Base-by-base conservation (phyloP, 2,888 invertebrate species). In the Sarcophaga variegata region DNA sequence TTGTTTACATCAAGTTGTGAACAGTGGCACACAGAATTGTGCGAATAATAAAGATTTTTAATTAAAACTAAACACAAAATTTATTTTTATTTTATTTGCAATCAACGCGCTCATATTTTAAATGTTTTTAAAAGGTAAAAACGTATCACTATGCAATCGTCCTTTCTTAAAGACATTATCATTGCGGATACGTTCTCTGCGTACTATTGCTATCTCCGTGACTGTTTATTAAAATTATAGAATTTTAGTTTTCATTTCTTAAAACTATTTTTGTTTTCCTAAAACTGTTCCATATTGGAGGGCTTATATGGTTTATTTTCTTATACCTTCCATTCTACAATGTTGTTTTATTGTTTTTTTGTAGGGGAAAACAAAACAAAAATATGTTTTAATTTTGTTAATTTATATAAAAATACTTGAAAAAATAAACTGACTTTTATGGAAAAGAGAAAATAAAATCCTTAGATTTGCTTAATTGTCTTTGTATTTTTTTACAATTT, bases 401-500 rank as follows among this genome's bases (percentile, higher is more conserved):
- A 85, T 85, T 80, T 81, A 84, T 81, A 76, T 71, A 79, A 74
- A 49, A 66, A 6, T 6, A 45, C 62, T 12, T 45, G 27, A 63
- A 49, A 67, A 78, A 77, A 67, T n/a, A n/a, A 49, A 62, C 60
- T 14, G 54, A 54, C 8, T 3, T 10, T 22, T 11, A 47, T 60
- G 37, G 37, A 37, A 37, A 37, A 37, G 2, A 37, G 8, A 37
- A 79, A 64, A 79, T n/a, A 69, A 80, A 88, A 88, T 86, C 79
- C 79, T 76, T 81, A 86, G 86, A 82, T 88, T 88, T 88, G 86
- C 76, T 88, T 88, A 88, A 88, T 88, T 88, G 88, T 84, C 86
- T 75, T 78, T 83, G 75, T 81, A 45, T 79, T 54, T 74, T 54
- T 22, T n/a, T 72, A 74, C 27, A 54, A 59, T 77, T 83, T 66